These are phyloP conservation scores for Chamaea fasciata DNA, from an alignment of 2,113 vertebrate species.

Conservation along the genomic window DNA sequence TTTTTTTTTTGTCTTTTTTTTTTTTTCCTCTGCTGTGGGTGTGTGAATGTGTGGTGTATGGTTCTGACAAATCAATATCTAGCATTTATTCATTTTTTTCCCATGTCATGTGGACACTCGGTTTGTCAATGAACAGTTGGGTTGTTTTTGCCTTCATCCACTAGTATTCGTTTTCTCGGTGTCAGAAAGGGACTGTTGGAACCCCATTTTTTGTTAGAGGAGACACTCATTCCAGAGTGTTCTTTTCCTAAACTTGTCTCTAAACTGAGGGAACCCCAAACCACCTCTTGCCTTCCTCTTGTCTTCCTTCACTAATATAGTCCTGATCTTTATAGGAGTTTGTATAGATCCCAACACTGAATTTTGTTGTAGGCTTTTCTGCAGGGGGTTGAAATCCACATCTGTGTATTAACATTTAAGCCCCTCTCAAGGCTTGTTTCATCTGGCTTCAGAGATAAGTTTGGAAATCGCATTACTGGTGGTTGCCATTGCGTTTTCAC, in stretches of 20 bases:
- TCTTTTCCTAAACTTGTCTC: background rate
- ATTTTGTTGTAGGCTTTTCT: background rate
- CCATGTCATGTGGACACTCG: rapidly evolving
- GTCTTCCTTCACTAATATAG: background rate
- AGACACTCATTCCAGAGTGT: too few relatives aligned
- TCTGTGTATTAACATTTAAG: background rate
- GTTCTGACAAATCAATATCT: background rate
- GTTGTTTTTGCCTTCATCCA: background rate
- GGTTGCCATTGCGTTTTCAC: background rate
- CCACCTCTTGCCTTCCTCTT: background rate
- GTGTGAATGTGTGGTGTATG: too few relatives aligned
- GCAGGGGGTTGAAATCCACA: background rate
- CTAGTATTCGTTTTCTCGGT: background rate
- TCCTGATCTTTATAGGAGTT: background rate
- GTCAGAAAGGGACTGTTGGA: background rate
- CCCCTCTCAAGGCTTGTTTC: background rate
- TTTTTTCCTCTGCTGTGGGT: background rate
- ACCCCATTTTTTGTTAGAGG: background rate
- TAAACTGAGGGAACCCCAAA: background rate
- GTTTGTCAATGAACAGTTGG: background rate
- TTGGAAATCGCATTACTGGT: background rate
- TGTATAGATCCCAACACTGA: background rate
- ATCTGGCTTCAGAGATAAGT: background rate
- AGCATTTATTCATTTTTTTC: background rate
- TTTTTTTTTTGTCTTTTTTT: too few relatives aligned